phyloP scores from a whole-genome alignment of 1,140 invertebrate genomes.

The Muscidifurax raptorellus region DNA sequence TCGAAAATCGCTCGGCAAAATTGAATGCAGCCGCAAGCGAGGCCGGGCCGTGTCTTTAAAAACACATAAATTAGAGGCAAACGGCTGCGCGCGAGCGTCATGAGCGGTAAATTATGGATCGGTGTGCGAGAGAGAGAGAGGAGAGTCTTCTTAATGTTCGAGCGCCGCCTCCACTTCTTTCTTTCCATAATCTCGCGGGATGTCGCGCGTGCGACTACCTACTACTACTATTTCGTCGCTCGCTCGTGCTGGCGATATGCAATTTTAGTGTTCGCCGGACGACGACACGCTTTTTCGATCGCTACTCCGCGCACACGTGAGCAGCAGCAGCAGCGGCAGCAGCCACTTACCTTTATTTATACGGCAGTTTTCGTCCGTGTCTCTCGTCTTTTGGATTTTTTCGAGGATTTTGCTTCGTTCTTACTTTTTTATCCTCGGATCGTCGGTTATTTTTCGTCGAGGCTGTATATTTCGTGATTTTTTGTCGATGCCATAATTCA shows the following conservation, averaged over 20 bases:
- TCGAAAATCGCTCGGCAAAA: slow-evolving; percentile 56
- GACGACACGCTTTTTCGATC: slow-evolving; percentile 49
- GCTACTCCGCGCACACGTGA: slow-evolving; percentile 10
- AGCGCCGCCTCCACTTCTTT: not conserved
- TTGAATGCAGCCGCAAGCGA: slow-evolving; percentile 57
- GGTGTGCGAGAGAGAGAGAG: slow-evolving; percentile 62
- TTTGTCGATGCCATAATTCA: slow-evolving; percentile 41
- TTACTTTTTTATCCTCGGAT: not conserved
- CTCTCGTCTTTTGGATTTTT: slow-evolving; percentile 9
- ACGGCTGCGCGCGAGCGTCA: slow-evolving; percentile 68
- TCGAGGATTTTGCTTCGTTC: not conserved
- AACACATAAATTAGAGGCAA: slow-evolving; percentile 75
- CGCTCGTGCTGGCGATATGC: slow-evolving; percentile 18
- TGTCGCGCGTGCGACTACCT: slow-evolving; percentile 35
- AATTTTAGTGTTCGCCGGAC: slow-evolving; percentile 39
- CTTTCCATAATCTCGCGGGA: slow-evolving; percentile 17
- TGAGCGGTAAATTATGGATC: slow-evolving; percentile 73
- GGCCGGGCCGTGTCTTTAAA: slow-evolving; percentile 66
- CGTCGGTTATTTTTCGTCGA: slow-evolving; percentile 6
- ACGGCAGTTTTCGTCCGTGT: slow-evolving; percentile 5
- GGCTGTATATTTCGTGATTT: not conserved
- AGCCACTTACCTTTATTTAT: slow-evolving; percentile 28
- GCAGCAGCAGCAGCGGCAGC: not conserved
- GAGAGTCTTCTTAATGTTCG: slow-evolving; percentile 32
- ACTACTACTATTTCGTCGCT: not conserved